Evolutionary conservation across 2,888 invertebrate genomes (phyloP).

Genomic region (Lasioglossum oenotherae): DNA sequence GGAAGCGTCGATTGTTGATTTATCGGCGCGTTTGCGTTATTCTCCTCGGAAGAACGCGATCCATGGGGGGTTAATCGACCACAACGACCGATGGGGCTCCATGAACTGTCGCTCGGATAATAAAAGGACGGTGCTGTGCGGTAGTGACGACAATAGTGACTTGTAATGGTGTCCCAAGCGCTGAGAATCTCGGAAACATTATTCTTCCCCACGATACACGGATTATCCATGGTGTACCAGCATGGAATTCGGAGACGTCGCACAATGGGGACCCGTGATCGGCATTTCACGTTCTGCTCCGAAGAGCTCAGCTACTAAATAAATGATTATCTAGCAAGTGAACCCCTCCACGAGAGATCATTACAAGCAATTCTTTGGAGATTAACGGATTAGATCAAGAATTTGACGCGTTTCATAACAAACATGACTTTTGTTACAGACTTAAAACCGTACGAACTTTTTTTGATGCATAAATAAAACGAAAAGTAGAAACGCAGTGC

Average conservation of each 20-base stretch:
- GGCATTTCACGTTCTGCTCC: conserved; percentile 15
- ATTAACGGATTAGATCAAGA: background rate
- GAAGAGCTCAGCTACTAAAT: conserved; percentile 18
- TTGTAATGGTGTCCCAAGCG: conserved; percentile 49
- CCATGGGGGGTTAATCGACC: conserved; percentile 67
- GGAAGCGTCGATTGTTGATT: conserved; percentile 47
- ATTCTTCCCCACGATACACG: conserved; percentile 47
- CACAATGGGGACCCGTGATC: conserved; percentile 38
- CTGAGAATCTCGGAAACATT: conserved; percentile 51
- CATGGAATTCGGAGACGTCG: conserved; percentile 35
- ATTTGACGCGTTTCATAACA: background rate
- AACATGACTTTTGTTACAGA: background rate
- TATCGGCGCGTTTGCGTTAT: conserved; percentile 49
- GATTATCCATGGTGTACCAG: conserved; percentile 53
- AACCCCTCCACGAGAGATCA: background rate
- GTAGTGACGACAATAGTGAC: conserved; percentile 55
- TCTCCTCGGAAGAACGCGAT: conserved; percentile 51
- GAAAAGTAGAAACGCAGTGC: background rate
- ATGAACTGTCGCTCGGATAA: conserved; percentile 55
- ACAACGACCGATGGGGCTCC: conserved; percentile 56
- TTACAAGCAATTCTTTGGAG: background rate
- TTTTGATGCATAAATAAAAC: background rate
- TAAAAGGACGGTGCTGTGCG: conserved; percentile 53
- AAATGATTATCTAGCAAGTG: conserved; percentile 21
- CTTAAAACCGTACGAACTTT: background rate